These are phyloP conservation scores for Melanostigma gelatinosum DNA, from an alignment of 2,113 vertebrate species.

Conservation along the genomic window DNA sequence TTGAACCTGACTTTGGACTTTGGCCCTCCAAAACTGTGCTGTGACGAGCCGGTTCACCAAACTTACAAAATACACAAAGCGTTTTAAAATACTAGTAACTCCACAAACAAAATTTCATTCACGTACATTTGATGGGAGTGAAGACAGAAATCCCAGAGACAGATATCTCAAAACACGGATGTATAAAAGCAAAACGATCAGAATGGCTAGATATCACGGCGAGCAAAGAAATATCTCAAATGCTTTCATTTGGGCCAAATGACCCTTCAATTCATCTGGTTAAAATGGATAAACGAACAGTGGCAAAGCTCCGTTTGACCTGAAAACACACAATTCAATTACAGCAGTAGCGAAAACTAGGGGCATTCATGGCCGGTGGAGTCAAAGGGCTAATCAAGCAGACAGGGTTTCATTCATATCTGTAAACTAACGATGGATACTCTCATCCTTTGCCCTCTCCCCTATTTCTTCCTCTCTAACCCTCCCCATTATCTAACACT, in stretches of 20 bases:
- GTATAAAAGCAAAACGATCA: neutral
- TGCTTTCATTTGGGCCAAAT: neutral
- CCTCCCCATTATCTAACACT: conserved; percentile 34
- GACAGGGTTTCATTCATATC: conserved; percentile 63
- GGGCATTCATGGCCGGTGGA: conserved; percentile 38
- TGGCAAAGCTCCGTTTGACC: neutral
- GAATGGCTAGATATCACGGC: neutral
- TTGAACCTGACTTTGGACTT: neutral
- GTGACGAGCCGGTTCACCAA: neutral
- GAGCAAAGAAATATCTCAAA: neutral
- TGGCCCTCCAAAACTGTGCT: neutral
- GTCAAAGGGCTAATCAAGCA: conserved; percentile 66
- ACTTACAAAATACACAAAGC: neutral
- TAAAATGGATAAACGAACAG: neutral
- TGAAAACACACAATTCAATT: conserved; percentile 38
- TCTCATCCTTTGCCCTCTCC: conserved; percentile 55
- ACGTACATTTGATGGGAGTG: neutral
- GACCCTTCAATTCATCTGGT: neutral
- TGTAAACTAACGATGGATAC: conserved; percentile 46
- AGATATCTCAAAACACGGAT: neutral
- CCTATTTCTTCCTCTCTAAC: conserved; percentile 36
- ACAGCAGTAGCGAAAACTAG: conserved; percentile 1
- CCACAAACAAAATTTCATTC: neutral
- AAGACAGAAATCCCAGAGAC: neutral
- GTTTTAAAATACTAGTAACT: neutral